These are phyloP conservation scores for Stenoptilia bipunctidactyla DNA, from an alignment of 2,888 invertebrate species.

Conservation along the genomic window DNA sequence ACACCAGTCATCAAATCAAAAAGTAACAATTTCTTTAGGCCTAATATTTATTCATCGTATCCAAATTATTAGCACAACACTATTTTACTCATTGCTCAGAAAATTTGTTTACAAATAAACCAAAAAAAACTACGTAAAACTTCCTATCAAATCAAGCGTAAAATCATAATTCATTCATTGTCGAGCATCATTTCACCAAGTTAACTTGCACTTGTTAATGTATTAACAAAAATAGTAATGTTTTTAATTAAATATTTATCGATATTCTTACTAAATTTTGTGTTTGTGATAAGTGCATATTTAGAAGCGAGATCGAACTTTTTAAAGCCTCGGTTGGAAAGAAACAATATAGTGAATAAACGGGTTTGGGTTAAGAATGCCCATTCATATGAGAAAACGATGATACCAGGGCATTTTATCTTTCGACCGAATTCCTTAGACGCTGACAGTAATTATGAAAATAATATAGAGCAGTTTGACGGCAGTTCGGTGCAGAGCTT, in stretches of 20 bases:
- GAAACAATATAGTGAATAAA: slow-evolving; percentile 46
- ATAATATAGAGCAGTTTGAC: slow-evolving; percentile 30
- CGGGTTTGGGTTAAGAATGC: slow-evolving; percentile 37
- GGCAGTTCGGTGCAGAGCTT: slow-evolving; percentile 22
- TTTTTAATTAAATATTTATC: slow-evolving; percentile 7
- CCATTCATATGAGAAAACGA: slow-evolving; percentile 14
- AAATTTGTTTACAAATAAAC: no score
- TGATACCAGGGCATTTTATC: slow-evolving; percentile 29
- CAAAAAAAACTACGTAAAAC: no score
- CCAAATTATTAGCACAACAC: no score
- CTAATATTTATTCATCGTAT: no score
- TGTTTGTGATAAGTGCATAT: slow-evolving; percentile 16
- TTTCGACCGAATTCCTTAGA: slow-evolving; percentile 41
- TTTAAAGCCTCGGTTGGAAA: slow-evolving; percentile 30
- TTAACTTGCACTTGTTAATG: no score
- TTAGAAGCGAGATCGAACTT: slow-evolving; percentile 25
- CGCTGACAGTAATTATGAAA: slow-evolving; percentile 31
- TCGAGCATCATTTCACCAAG: no score
- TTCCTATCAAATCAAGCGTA: no score
- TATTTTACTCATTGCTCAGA: no score
- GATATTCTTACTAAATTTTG: slow-evolving; percentile 22
- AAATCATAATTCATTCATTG: no score
- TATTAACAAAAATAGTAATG: no score
- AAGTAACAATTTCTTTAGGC: no score
- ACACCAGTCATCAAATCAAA: no score